A percentile compares a stretch with the other conserved stretches of the same genome.
Evolutionary conservation across 2,797 vertebrate genomes (phyloP).

Genomic region (Danionella dracula): DNA sequence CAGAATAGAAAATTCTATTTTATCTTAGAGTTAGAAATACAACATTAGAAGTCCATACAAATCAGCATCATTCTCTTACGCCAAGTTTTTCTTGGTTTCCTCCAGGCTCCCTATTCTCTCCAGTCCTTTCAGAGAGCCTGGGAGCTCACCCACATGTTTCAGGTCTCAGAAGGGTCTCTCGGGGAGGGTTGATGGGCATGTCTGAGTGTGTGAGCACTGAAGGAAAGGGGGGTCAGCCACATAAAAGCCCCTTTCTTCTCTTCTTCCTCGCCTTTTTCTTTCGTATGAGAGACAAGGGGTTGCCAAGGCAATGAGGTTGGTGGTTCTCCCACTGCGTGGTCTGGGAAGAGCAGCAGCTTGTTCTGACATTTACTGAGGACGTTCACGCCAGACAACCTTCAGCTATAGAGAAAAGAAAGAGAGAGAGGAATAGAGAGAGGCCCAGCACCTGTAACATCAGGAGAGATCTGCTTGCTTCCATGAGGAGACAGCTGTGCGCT

Average conservation of each 20-base stretch:
- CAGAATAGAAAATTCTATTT: neutral
- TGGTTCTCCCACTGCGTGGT: slow-evolving; percentile 69
- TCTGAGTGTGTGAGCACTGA: slow-evolving; percentile 9
- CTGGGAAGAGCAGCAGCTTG: slow-evolving; percentile 77
- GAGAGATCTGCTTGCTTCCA: slow-evolving; percentile 45
- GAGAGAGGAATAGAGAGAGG: slow-evolving; percentile 43
- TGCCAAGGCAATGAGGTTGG: slow-evolving; percentile 75
- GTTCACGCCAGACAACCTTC: slow-evolving; percentile 58
- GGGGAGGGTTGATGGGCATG: slow-evolving; percentile 23
- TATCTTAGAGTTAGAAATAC: no score
- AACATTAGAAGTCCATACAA: neutral
- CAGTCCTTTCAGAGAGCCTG: slow-evolving; percentile 53
- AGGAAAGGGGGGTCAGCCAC: slow-evolving; percentile 13
- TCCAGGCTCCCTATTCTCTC: slow-evolving; percentile 24
- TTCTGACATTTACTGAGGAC: slow-evolving; percentile 73
- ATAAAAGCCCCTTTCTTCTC: slow-evolving; percentile 50
- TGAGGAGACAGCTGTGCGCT: slow-evolving; percentile 45
- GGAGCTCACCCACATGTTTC: slow-evolving; percentile 71
- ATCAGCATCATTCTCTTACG: neutral
- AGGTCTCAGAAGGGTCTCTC: slow-evolving; percentile 52
- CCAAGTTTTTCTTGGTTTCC: neutral
- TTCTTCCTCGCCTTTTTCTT: slow-evolving; percentile 41
- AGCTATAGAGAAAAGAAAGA: slow-evolving; percentile 31
- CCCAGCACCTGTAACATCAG: slow-evolving; percentile 62
- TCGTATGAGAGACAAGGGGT: slow-evolving; percentile 54